Evolutionary conservation across 2,888 invertebrate genomes (phyloP).

Genomic region (Meghimatium bilineatum): DNA sequence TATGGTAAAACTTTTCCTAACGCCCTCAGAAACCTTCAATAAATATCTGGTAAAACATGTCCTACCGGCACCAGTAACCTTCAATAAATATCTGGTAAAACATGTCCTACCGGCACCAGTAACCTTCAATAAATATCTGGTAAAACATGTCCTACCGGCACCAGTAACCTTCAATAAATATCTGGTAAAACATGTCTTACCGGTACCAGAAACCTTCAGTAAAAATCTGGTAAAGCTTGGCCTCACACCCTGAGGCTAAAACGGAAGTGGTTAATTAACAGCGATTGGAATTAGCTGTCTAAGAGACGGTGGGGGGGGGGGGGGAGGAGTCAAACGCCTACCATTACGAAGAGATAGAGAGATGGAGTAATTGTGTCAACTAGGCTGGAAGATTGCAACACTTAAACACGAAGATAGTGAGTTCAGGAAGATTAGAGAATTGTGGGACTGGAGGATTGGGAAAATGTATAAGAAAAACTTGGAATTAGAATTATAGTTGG

Average conservation of each 20-base stretch:
- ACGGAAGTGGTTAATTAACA: slow-evolving; percentile 28
- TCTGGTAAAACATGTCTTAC: neutral
- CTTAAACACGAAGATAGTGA: neutral
- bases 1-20: too few species aligned
- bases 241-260: neutral
- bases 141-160: neutral
- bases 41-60: neutral
- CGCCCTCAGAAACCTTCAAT: too few species aligned
- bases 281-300: neutral
- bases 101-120: too few species aligned
- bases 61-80: too few species aligned
- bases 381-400: neutral
- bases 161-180: neutral
- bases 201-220: too few species aligned
- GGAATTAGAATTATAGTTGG: too few species aligned
- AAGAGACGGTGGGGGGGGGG: too few species aligned
- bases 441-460: neutral
- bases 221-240: neutral
- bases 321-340: neutral
- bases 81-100: neutral
- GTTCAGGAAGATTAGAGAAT: neutral
- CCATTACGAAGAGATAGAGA: neutral
- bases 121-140: neutral
- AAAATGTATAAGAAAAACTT: too few species aligned
- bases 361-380: neutral